Conservation (phyloP, 2,888 invertebrate species). For the Dioctria linearis region DNA sequence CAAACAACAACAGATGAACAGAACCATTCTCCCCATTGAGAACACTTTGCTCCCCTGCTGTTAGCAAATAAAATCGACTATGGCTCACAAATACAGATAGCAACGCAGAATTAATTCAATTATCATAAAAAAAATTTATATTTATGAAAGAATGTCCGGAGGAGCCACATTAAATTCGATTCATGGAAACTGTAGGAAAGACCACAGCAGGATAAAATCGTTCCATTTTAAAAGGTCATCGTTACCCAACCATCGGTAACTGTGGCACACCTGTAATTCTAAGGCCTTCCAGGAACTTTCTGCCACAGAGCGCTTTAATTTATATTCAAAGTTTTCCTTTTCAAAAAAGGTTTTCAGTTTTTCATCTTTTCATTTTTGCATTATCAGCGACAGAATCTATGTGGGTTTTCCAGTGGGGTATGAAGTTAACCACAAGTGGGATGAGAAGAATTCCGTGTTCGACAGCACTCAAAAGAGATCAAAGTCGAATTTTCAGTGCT, state of each 20-base stretch:
- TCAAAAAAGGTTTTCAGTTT: background rate
- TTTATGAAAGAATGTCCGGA: no score
- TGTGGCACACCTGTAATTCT: background rate
- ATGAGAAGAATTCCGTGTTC: slow-evolving; percentile 19
- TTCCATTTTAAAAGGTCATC: background rate
- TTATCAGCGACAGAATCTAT: slow-evolving; percentile 11
- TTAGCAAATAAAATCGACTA: no score
- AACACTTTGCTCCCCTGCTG: no score
- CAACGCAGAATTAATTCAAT: no score
- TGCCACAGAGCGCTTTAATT: slow-evolving; percentile 26
- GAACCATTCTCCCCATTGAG: no score
- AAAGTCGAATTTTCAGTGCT: slow-evolving; percentile 45
- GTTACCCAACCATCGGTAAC: background rate
- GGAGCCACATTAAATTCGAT: no score
- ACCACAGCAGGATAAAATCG: background rate
- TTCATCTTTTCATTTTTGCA: slow-evolving; percentile 35
- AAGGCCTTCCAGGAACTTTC: slow-evolving; percentile 4
- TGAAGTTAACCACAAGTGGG: slow-evolving; percentile 35
- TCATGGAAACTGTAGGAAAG: no score
- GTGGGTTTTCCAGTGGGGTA: slow-evolving; percentile 11
- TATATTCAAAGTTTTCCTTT: slow-evolving; percentile 45
- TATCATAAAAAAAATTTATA: no score
- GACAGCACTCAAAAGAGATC: slow-evolving; percentile 51
- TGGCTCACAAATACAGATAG: no score
- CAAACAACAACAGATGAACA: no score